phyloP scores from a whole-genome alignment of 2,113 vertebrate species.

The Scatophagus argus region DNA sequence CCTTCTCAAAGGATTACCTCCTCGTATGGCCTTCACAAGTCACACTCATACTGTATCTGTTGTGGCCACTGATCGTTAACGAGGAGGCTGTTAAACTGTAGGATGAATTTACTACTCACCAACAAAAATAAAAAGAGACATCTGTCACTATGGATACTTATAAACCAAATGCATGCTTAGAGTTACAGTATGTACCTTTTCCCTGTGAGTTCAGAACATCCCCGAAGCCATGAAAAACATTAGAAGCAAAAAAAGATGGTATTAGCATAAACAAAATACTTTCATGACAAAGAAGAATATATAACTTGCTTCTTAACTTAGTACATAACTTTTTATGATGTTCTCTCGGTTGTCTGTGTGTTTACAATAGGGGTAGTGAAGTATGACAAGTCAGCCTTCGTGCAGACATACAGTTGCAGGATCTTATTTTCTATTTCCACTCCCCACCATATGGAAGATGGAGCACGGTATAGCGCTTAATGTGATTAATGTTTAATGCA shows the following conservation, averaged over 20 bases:
- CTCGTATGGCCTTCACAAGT: background rate
- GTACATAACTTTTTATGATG: background rate
- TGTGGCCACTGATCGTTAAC: background rate
- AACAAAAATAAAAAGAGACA: background rate
- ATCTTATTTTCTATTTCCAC: conserved; percentile 12
- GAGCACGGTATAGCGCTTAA: background rate
- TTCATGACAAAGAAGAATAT: background rate
- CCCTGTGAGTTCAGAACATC: background rate
- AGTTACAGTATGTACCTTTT: background rate
- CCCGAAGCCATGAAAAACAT: background rate
- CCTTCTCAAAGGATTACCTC: background rate
- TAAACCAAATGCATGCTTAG: background rate
- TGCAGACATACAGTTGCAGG: background rate
- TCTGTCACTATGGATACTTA: background rate
- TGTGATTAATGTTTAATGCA: background rate
- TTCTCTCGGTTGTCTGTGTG: background rate
- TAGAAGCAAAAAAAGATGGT: background rate
- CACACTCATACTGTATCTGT: background rate
- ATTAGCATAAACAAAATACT: background rate
- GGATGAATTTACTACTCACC: background rate
- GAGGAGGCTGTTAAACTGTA: background rate
- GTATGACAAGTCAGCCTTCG: background rate
- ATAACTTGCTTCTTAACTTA: no score
- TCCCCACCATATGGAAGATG: background rate
- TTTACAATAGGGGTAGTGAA: background rate